Evolutionary conservation across 1,140 invertebrate species (phyloP).

Genomic region (Drosophila ambigua): DNA sequence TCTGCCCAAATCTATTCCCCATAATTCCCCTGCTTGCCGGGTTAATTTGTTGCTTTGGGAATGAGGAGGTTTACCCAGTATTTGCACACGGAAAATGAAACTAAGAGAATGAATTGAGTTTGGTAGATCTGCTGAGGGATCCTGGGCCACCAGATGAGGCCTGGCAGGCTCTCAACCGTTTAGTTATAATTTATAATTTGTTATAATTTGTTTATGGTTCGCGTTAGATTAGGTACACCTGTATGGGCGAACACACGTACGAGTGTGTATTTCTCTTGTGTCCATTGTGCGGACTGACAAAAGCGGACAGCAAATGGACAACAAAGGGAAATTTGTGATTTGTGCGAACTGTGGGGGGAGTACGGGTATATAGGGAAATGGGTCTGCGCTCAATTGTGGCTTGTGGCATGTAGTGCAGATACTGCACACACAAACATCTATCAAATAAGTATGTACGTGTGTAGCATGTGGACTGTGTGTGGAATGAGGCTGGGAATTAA

Average conservation of each 20-base stretch:
- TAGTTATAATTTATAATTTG: too few relatives aligned
- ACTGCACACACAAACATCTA: background rate
- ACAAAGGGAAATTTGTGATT: constrained; percentile 64
- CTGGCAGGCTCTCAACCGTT: constrained; percentile 2
- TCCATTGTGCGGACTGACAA: constrained; percentile 54
- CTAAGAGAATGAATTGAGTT: too few relatives aligned
- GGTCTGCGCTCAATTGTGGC: constrained; percentile 73
- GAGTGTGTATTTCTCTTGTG: constrained; percentile 21
- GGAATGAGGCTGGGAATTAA: background rate
- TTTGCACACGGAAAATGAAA: too few relatives aligned
- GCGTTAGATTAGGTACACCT: constrained; percentile 13
- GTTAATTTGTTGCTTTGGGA: too few relatives aligned
- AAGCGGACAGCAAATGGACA: constrained; percentile 36
- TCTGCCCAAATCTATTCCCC: too few relatives aligned
- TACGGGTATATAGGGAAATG: constrained; percentile 63
- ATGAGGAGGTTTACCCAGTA: too few relatives aligned
- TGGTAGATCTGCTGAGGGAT: too few relatives aligned
- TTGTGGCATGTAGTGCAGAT: constrained; percentile 28
- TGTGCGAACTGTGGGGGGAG: constrained; percentile 41
- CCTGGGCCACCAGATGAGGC: too few relatives aligned
- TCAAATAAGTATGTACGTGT: constrained; percentile 22
- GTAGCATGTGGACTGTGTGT: constrained; percentile 2
- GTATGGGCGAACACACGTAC: constrained; percentile 4
- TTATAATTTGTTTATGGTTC: constrained; percentile 8
- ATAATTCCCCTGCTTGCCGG: too few relatives aligned